Base-by-base conservation (phyloP, 2,888 invertebrate species). In the Epinotia demarniana region DNA sequence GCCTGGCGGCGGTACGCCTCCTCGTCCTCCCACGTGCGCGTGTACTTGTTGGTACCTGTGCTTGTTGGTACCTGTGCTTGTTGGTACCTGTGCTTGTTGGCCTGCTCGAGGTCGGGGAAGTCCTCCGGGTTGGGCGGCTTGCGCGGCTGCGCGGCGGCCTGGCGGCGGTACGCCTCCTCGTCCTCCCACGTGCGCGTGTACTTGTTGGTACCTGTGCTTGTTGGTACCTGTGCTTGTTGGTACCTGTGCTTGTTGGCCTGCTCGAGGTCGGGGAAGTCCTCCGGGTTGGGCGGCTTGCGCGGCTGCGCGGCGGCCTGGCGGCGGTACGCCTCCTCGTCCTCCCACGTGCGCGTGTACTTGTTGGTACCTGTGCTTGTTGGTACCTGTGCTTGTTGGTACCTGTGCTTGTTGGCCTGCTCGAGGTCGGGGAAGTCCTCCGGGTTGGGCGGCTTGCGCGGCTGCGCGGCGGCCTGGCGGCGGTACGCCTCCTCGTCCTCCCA, bases 401-500 rank as follows among this genome's bases (percentile, higher is more conserved):
- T 82, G 81, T 84, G 84, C 79, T 82, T 86, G 55, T 81, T 83
- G 2, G 82, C 80, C 0, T 89, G 83, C 9, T 88, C 91, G 0
- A 95, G 86, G 13, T 95, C 95, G 0, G 95, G 95, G 88, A 95
- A 95, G 79, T 95, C 95, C 80, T 95, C 95, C 0, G 94, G 92
- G 76, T 89, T 88, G 71, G 92, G 90, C 5, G 90, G 89, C 77
- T 89, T 90, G 64, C 89, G 83, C 16, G 83, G 81, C 33, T 83
- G 79, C 73, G 85, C 94, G 76, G 85, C 85, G 0, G 86, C 84
- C 81, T 92, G 92, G 80, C 97, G 96, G 23, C 95, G 94, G 87
- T 98, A 98, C 0, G 98, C 98, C 85, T 97, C 97, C 86, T 98
- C 98, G 86, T 98, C 98, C 86, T 98, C 98, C 98, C 98, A 98